Percentiles rank a stretch among this genome's conserved stretches.
These are phyloP conservation scores for Hyles vespertilio DNA, from an alignment of 1,140 invertebrate genomes.

Conservation along the genomic window DNA sequence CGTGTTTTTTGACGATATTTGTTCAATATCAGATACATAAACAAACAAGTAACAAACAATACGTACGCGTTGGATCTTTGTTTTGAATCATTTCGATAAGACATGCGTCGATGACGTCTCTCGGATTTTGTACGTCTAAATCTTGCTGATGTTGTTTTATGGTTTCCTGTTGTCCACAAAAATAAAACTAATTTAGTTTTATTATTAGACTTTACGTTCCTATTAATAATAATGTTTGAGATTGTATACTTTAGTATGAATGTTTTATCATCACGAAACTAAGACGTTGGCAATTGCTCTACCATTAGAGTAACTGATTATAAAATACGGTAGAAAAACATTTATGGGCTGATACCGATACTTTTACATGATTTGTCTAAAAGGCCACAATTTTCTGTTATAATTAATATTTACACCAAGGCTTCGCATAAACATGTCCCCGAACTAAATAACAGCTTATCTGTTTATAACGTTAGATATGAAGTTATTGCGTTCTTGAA, in stretches of 20 bases:
- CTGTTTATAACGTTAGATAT: conserved; percentile 10
- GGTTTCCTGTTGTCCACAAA: conserved; percentile 51
- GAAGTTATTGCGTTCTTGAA: conserved; percentile 17
- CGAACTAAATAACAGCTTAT: conserved; percentile 20
- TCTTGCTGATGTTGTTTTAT: conserved; percentile 77
- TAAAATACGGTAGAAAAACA: too few relatives aligned
- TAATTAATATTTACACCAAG: background rate
- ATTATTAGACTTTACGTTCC: too few relatives aligned
- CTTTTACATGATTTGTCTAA: too few relatives aligned
- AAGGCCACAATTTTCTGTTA: background rate
- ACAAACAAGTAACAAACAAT: conserved; percentile 1
- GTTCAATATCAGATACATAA: too few relatives aligned
- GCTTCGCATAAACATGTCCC: conserved; percentile 1
- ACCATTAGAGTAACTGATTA: too few relatives aligned
- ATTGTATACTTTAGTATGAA: too few relatives aligned
- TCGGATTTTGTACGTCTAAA: conserved; percentile 69
- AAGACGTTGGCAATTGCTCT: too few relatives aligned
- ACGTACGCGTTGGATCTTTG: conserved; percentile 40
- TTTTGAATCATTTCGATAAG: conserved; percentile 77
- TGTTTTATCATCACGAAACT: too few relatives aligned
- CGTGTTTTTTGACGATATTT: too few relatives aligned
- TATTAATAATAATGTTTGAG: too few relatives aligned
- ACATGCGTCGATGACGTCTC: conserved; percentile 84
- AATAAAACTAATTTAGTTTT: too few relatives aligned
- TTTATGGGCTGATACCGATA: too few relatives aligned